phyloP scores from a whole-genome alignment of 2,888 invertebrate genomes.

The Tetropium fuscum region DNA sequence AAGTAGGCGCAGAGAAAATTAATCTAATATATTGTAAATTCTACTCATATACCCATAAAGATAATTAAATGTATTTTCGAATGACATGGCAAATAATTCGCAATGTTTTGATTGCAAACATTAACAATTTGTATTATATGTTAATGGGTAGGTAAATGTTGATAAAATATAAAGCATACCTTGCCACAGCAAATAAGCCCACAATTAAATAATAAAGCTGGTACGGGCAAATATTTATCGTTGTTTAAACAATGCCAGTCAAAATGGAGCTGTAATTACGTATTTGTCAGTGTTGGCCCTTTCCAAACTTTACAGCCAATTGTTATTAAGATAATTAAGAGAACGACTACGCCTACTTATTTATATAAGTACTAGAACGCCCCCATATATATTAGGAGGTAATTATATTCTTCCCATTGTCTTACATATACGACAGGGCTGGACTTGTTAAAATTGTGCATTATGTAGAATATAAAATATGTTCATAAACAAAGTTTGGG shows the following conservation, averaged over 20 bases:
- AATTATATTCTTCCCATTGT: constrained; percentile 31
- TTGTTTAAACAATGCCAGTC: constrained; percentile 36
- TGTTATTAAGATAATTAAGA: constrained; percentile 42
- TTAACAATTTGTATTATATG: constrained; percentile 38
- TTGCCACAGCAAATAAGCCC: constrained; percentile 37
- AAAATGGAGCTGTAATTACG: constrained; percentile 49
- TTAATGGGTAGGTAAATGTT: constrained; percentile 36
- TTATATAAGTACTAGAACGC: constrained; percentile 39
- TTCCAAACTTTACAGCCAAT: constrained; percentile 46
- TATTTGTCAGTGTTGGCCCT: constrained; percentile 48
- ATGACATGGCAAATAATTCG: constrained; percentile 27
- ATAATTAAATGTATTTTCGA: neutral
- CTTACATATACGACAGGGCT: constrained; percentile 34
- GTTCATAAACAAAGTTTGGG: too few species aligned
- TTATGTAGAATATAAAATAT: too few species aligned
- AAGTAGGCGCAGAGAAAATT: too few species aligned
- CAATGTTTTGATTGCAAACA: constrained; percentile 37
- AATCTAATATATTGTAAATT: too few species aligned
- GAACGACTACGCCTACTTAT: constrained; percentile 39
- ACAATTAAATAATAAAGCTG: constrained; percentile 46
- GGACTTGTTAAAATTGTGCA: too few species aligned
- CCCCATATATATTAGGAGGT: constrained; percentile 31
- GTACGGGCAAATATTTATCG: constrained; percentile 45
- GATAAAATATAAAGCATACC: constrained; percentile 38
- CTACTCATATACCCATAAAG: neutral